These are phyloP conservation scores for Gila robusta DNA, from an alignment of 2,797 vertebrate species.

Conservation along the genomic window DNA sequence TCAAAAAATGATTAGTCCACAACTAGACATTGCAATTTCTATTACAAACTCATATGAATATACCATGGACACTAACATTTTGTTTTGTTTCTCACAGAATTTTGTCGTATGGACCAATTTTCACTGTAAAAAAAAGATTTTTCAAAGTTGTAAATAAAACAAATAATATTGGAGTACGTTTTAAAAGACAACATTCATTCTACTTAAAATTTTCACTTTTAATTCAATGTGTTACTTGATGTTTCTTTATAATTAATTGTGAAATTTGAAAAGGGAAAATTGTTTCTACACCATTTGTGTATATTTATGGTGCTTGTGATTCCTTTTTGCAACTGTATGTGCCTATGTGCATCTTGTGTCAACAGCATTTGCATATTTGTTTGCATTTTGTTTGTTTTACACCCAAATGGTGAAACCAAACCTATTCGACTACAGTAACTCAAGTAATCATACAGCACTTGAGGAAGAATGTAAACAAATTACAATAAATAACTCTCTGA, in stretches of 20 bases:
- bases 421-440: constrained; percentile 71
- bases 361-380: constrained; percentile 1
- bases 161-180: background rate
- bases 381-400: constrained; percentile 27
- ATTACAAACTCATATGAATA: background rate
- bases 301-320: background rate
- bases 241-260: background rate
- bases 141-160: background rate
- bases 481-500: constrained; percentile 84
- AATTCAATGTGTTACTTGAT: background rate
- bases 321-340: background rate
- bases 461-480: constrained; percentile 89
- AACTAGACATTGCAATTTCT: constrained; percentile 1
- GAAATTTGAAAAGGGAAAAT: background rate
- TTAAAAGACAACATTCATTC: background rate
- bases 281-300: background rate
- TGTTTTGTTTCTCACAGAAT: background rate
- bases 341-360: background rate
- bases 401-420: constrained; percentile 64
- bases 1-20: constrained; percentile 26
- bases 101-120: background rate
- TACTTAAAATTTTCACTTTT: background rate
- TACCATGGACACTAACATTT: background rate
- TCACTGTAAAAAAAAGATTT: background rate
- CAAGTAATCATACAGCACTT: constrained; percentile 75